Conservation (phyloP, 1,140 invertebrate species). For the Eueides isabella region DNA sequence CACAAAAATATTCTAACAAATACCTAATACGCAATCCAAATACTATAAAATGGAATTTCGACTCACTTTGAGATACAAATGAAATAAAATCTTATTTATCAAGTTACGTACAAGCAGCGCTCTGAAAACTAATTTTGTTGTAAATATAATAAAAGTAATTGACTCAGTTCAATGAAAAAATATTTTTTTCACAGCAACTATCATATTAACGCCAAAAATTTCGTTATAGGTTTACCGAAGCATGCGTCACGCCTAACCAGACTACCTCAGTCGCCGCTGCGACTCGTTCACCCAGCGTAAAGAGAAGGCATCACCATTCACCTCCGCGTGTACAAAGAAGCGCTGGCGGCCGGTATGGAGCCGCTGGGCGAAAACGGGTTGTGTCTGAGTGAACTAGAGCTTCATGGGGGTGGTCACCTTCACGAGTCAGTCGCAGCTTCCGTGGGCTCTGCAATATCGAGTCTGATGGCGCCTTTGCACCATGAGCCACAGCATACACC, state of each 20-base stretch:
- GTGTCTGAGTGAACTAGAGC: slow-evolving; percentile 88
- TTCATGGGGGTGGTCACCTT: slow-evolving; percentile 78
- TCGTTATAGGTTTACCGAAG: slow-evolving; percentile 46
- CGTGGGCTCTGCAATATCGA: slow-evolving; percentile 85
- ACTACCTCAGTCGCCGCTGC: slow-evolving; percentile 44
- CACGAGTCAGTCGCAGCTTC: slow-evolving; percentile 84
- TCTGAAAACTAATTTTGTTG: too few relatives aligned
- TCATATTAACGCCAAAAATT: background rate
- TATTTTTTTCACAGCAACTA: background rate
- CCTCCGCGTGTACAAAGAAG: slow-evolving; percentile 82
- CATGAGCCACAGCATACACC: slow-evolving; percentile 85
- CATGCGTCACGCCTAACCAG: slow-evolving; percentile 44
- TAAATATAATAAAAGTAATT: too few relatives aligned
- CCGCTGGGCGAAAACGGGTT: slow-evolving; percentile 85
- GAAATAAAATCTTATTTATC: too few relatives aligned
- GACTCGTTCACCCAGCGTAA: slow-evolving; percentile 44
- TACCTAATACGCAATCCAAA: too few relatives aligned
- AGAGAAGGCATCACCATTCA: slow-evolving; percentile 76
- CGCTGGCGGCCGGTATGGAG: slow-evolving; percentile 84
- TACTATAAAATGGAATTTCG: too few relatives aligned
- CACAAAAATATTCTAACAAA: too few relatives aligned
- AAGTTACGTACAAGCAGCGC: too few relatives aligned
- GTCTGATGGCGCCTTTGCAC: slow-evolving; percentile 85
- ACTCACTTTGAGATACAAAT: too few relatives aligned
- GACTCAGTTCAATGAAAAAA: too few relatives aligned